These are phyloP conservation scores for Poeciliopsis gracilis DNA, from an alignment of 2,797 vertebrate genomes.

Conservation along the genomic window DNA sequence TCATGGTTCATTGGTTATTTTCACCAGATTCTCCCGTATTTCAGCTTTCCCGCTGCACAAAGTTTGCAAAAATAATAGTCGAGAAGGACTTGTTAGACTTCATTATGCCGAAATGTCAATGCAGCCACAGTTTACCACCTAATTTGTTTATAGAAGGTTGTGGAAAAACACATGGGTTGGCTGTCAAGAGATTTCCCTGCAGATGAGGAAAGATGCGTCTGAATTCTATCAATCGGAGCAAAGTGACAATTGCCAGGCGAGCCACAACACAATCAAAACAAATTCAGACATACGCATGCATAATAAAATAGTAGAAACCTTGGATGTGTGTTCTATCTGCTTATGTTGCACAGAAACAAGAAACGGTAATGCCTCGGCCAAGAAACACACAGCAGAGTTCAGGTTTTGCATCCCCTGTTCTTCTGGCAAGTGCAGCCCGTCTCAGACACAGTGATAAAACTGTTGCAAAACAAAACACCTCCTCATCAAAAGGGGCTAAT, in stretches of 20 bases:
- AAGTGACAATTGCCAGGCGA: slow-evolving; percentile 58
- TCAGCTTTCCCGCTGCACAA: slow-evolving; percentile 55
- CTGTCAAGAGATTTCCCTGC: slow-evolving; percentile 54
- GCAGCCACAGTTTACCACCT: slow-evolving; percentile 54
- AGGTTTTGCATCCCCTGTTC: slow-evolving; percentile 54
- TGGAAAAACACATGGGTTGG: slow-evolving; percentile 52
- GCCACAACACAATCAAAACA: slow-evolving; percentile 51
- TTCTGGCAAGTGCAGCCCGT: slow-evolving; percentile 62
- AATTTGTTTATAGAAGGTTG: slow-evolving; percentile 61
- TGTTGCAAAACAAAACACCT: slow-evolving; percentile 77
- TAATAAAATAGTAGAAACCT: slow-evolving; percentile 57
- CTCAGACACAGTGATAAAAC: slow-evolving; percentile 69
- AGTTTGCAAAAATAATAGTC: slow-evolving; percentile 70
- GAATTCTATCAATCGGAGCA: slow-evolving; percentile 59
- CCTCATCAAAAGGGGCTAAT: slow-evolving; percentile 76
- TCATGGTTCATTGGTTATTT: slow-evolving; percentile 46
- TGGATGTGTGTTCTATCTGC: slow-evolving; percentile 53
- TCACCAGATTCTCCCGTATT: slow-evolving; percentile 24
- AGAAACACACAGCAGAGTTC: slow-evolving; percentile 50
- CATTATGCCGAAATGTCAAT: slow-evolving; percentile 62
- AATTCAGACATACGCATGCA: slow-evolving; percentile 52
- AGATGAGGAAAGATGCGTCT: slow-evolving; percentile 49
- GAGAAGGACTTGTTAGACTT: slow-evolving; percentile 66
- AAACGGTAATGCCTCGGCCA: slow-evolving; percentile 42
- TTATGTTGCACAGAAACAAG: slow-evolving; percentile 30